These are phyloP conservation scores for Hemaris fuciformis DNA, from an alignment of 2,888 invertebrate genomes.

Conservation along the genomic window DNA sequence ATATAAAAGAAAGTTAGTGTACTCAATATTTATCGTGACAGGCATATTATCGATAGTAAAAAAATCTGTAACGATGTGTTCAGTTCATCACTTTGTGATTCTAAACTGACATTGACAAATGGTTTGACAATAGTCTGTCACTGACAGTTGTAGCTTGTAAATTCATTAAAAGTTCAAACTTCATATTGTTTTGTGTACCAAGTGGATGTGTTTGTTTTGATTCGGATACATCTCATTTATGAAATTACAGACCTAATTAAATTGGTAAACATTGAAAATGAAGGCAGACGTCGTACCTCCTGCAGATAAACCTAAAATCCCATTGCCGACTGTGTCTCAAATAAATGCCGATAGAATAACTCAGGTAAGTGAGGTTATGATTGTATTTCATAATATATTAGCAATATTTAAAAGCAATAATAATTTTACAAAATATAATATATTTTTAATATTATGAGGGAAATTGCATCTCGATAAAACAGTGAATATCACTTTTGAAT, in stretches of 20 bases:
- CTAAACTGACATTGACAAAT: neutral
- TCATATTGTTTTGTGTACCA: neutral
- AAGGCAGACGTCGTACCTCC: conserved; percentile 54
- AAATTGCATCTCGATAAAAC: neutral
- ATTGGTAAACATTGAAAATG: conserved; percentile 43
- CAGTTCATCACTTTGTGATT: neutral
- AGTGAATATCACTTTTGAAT: neutral
- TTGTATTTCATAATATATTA: conserved; percentile 35
- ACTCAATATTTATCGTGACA: no score
- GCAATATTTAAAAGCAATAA: neutral
- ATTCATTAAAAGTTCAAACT: neutral
- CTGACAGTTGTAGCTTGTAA: neutral
- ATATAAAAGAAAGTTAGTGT: no score
- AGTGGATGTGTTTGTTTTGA: conserved; percentile 24
- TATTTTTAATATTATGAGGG: neutral
- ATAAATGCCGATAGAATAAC: conserved; percentile 95
- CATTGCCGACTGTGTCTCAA: conserved; percentile 92
- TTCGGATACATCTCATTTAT: conserved; percentile 21
- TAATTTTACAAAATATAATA: neutral
- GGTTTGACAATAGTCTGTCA: neutral
- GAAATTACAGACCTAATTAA: conserved; percentile 12
- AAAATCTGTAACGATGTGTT: neutral
- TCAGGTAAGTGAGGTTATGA: conserved; percentile 83
- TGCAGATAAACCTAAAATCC: conserved; percentile 75
- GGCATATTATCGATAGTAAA: no score